Conservation (phyloP, 2,797 vertebrate species). For the Hyperoplus lanceolatus region DNA sequence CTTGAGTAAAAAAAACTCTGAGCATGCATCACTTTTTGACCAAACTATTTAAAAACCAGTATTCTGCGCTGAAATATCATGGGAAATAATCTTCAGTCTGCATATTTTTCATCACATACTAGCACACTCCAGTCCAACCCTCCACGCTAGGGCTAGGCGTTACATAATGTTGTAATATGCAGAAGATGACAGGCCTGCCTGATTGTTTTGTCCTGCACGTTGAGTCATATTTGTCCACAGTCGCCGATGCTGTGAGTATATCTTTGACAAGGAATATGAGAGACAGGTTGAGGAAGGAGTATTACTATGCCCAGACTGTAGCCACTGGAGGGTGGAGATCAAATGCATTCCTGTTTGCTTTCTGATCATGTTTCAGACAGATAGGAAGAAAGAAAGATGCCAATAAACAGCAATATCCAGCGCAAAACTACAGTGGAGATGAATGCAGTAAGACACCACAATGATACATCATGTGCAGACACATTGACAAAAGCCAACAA, state of each 20-base stretch:
- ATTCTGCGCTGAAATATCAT: slow-evolving; percentile 45
- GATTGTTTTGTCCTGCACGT: slow-evolving; percentile 35
- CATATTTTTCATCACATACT: slow-evolving; percentile 54
- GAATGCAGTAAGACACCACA: slow-evolving; percentile 24
- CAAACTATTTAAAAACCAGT: slow-evolving; percentile 45
- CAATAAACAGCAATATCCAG: slow-evolving; percentile 23
- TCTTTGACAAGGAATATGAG: slow-evolving; percentile 25
- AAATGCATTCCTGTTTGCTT: slow-evolving; percentile 37
- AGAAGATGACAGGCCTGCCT: slow-evolving; percentile 18
- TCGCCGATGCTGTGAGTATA: slow-evolving; percentile 17
- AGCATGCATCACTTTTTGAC: slow-evolving; percentile 30
- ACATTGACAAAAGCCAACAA: not conserved
- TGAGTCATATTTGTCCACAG: slow-evolving; percentile 27
- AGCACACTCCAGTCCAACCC: slow-evolving; percentile 4
- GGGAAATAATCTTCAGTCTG: slow-evolving; percentile 45
- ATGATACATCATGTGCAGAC: slow-evolving; percentile 10
- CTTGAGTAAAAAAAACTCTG: slow-evolving; percentile 23
- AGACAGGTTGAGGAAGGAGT: slow-evolving; percentile 25
- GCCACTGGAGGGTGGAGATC: slow-evolving; percentile 33
- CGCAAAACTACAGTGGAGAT: slow-evolving; percentile 17
- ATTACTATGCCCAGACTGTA: slow-evolving; percentile 13
- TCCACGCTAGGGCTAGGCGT: slow-evolving; percentile 11
- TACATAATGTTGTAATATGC: slow-evolving; percentile 42
- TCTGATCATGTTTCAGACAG: slow-evolving; percentile 38
- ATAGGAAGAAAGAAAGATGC: slow-evolving; percentile 12